A percentile compares a stretch with the other conserved stretches of the same genome.
Conservation (phyloP, 2,888 invertebrate species). For the Diogma glabrata region DNA sequence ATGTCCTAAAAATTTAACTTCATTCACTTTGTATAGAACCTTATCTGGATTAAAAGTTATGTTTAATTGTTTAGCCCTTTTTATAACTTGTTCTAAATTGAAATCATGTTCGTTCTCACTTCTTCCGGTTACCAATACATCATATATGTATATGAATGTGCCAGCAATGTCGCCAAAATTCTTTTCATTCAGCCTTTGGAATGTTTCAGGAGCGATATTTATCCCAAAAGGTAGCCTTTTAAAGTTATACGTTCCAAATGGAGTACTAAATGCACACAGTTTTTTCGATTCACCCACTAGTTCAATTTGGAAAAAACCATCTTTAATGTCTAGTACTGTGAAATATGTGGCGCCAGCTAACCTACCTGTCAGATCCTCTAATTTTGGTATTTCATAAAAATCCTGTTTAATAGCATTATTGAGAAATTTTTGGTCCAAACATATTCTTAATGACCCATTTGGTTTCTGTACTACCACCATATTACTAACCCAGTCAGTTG, state of each 20-base stretch:
- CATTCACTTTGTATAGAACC: too few relatives aligned
- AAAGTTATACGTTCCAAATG: too few relatives aligned
- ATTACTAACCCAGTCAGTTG: neutral
- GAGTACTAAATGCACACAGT: too few relatives aligned
- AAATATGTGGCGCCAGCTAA: neutral
- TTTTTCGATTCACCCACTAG: neutral
- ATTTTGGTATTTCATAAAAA: neutral
- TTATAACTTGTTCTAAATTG: neutral
- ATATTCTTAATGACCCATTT: too few relatives aligned
- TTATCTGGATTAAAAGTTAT: too few relatives aligned
- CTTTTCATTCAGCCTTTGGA: neutral
- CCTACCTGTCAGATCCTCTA: neutral
- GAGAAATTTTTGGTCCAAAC: too few relatives aligned
- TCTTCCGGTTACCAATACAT: neutral
- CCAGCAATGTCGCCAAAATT: neutral
- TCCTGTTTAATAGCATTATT: neutral
- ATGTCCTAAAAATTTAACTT: too few relatives aligned
- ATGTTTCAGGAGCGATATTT: too few relatives aligned
- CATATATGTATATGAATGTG: neutral
- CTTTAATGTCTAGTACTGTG: neutral
- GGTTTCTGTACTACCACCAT: too few relatives aligned
- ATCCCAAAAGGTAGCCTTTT: too few relatives aligned
- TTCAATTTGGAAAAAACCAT: neutral
- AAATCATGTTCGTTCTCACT: neutral
- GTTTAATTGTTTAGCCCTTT: too few relatives aligned